Base-by-base conservation (phyloP, 1,140 invertebrate species). In the Drosophila teissieri region DNA sequence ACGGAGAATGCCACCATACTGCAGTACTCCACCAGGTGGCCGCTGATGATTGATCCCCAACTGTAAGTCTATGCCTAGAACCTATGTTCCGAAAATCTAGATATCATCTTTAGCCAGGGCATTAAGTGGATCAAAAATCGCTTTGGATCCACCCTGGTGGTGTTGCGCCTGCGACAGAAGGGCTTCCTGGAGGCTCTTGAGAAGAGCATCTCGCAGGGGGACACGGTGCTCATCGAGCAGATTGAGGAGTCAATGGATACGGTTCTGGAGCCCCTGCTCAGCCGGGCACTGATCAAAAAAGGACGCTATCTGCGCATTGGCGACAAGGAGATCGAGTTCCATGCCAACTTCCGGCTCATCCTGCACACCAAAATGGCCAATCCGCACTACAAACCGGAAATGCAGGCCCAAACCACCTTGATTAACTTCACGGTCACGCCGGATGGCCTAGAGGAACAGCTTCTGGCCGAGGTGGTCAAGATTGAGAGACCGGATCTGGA, bases 341-440 rank as follows among this genome's bases (percentile, higher is more conserved):
- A 97, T 93, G 93, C 94, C 4, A 94, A 94, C 40, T 99, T 99
- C 93, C 94, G 95, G n/a, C 93, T 99, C 1, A 96, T 99, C 68
- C 91, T 99, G 0, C 98, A 99, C 90, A 99, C 98, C 1, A 99
- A 99, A 93, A 91, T 99, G 53, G 97, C 96, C 6, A 99, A 99
- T 93, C 98, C 98, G 15, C 98, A 98, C 93, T 99, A 98, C 91
- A 98, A 98, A 91, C 98, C 98, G 4, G 98, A 99, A 93, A 97
- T 99, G 94, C 98, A 99, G 93, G 98, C 98, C 0, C 98, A 99
- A 93, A 97, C 97, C 15, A 98, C 98, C 7, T 93, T 99, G 5
- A 98, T 99, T 63, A 98, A 99, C 92, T 99, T 99, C 83, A 98
- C 98, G 17, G 98, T 99, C 0, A 99, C 98, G 0, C 95, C 95